Evolutionary conservation across 2,113 vertebrate genomes (phyloP), one percentile per base, ranked within the genome.

Genomic region (Circaetus cinerascens): DNA sequence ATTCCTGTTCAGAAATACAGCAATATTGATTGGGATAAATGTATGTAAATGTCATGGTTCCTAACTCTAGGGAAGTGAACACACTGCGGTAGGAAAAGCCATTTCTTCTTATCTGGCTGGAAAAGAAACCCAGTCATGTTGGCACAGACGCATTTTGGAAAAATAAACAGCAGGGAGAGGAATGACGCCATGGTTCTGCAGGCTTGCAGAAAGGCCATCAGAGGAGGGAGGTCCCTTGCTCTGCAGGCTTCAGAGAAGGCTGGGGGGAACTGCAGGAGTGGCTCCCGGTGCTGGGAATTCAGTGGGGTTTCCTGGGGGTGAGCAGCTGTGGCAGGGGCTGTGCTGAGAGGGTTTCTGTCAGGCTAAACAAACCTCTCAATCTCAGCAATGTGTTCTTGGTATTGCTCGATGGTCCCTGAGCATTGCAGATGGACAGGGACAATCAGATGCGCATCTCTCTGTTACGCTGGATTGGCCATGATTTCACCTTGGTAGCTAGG

Each of bases 161-260:
- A 94, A 90, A 75, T 29, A 74, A 88, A 90, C 46, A 94, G 41
- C 25, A 26, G 20, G 53, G 29, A 92, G 25, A 71, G 46, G 75
- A 63, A 48, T 3, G 26, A 36, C 0, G 0, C n/a, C 0, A 0
- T 1, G 7, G 40, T 29, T 88, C 26, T 43, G n/a, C 36, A 23
- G 62, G 57, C 0, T 4, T 15, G 38, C 66, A 75, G 46, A 40
- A 72, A 50, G 75, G 60, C 62, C 6, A 5, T 34, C 32, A 32
- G 29, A 50, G 78, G 43, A 88, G 43, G 75, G 46, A 88, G 69
- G 7, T 85, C 66, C 45, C n/a, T 77, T 41, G 57, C n/a, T 79
- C 74, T 62, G 60, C 34, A 74, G 74, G 51, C 43, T 68, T 83
- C 43, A 26, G 38, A 50, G 75, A 55, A 57, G 57, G 25, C 57